Evolutionary conservation across 1,140 invertebrate genomes (phyloP).

Genomic region (Oreohelix idahoensis): DNA sequence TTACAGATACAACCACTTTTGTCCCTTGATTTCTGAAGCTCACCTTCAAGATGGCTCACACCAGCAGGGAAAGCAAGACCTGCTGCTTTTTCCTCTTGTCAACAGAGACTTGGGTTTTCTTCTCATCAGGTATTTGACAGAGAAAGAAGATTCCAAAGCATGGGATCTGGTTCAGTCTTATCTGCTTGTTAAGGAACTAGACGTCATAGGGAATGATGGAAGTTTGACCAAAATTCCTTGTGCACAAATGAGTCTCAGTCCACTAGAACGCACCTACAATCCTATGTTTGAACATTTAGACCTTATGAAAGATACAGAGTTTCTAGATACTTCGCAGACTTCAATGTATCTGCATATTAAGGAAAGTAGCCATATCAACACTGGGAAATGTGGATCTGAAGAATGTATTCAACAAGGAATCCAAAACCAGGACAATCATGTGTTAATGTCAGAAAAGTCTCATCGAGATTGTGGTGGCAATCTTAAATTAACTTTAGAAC

Average conservation of each 20-base stretch:
- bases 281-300: background rate
- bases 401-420: no score
- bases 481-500: no score
- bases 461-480: no score
- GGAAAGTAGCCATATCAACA: background rate
- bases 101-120: conserved; percentile 50
- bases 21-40: conserved; percentile 77
- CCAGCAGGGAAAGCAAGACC: background rate
- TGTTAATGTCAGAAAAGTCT: no score
- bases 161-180: conserved; percentile 57
- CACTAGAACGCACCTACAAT: background rate
- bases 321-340: background rate
- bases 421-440: no score
- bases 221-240: background rate
- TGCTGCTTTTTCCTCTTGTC: conserved; percentile 58
- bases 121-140: conserved; percentile 55
- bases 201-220: background rate
- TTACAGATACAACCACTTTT: conserved; percentile 90
- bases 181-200: conserved; percentile 57
- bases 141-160: conserved; percentile 57
- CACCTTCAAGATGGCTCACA: conserved; percentile 7
- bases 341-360: background rate
- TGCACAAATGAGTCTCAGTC: background rate
- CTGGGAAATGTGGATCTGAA: no score
- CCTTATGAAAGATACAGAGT: background rate